Conservation (phyloP, 2,888 invertebrate genomes). For the Oasisia sp. region DNA sequence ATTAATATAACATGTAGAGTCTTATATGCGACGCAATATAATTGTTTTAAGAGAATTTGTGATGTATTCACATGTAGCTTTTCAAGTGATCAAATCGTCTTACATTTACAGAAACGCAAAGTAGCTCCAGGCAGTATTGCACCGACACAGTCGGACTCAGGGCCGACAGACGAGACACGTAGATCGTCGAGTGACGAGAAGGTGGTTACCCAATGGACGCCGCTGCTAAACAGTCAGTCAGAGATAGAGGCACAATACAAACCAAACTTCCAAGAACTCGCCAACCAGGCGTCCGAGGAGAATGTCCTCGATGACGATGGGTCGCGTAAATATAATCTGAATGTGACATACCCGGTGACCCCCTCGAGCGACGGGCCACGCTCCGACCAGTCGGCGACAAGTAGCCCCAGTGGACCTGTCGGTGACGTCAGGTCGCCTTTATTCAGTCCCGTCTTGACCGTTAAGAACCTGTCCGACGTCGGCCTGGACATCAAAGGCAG, state of each 20-base stretch:
- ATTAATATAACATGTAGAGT: neutral
- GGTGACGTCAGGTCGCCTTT: neutral
- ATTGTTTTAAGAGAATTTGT: neutral
- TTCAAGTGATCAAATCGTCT: slow-evolving; percentile 12
- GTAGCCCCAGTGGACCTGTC: neutral
- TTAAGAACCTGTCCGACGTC: neutral
- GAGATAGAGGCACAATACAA: neutral
- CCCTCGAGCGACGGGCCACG: neutral
- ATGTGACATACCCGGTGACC: neutral
- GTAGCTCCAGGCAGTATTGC: neutral
- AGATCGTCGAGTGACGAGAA: neutral
- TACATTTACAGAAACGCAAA: neutral
- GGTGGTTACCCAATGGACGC: neutral
- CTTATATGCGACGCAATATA: neutral
- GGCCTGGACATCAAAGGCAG: neutral
- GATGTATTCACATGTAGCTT: neutral
- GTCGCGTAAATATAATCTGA: neutral
- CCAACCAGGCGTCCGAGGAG: neutral
- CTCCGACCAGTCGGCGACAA: neutral
- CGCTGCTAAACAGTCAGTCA: neutral
- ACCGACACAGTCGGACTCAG: neutral
- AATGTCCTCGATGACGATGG: neutral
- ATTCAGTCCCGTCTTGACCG: neutral
- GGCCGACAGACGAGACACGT: neutral
- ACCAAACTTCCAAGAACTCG: neutral